Evolutionary conservation across 2,888 invertebrate species (phyloP).

Genomic region (Helleia helle): DNA sequence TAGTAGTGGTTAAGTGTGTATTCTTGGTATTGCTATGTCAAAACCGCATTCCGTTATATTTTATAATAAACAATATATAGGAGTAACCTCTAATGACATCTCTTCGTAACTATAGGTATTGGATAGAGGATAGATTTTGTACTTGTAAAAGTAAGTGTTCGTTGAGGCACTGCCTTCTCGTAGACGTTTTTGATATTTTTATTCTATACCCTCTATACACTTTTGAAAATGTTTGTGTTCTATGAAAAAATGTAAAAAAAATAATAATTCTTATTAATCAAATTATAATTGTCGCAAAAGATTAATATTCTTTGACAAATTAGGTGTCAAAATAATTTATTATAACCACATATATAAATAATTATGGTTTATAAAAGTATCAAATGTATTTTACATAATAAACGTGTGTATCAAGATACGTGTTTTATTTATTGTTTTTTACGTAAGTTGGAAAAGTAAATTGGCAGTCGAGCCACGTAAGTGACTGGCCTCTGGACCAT

Average conservation of each 20-base stretch:
- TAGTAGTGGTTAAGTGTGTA: no score
- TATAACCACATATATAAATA: no score
- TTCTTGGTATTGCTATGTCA: no score
- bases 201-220: conserved; percentile 1
- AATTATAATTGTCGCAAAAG: no score
- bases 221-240: background rate
- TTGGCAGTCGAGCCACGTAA: no score
- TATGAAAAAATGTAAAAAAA: no score
- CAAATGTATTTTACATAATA: conserved; percentile 1
- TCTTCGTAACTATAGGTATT: background rate
- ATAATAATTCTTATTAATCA: no score
- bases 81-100: background rate
- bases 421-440: no score
- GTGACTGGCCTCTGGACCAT: no score
- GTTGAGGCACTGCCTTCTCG: conserved; percentile 34
- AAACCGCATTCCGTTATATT: conserved; percentile 2
- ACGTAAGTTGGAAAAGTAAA: no score
- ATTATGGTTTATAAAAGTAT: background rate
- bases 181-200: conserved; percentile 19
- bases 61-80: background rate
- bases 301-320: no score
- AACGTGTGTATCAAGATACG: background rate
- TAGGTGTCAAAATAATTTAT: no score
- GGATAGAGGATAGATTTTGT: conserved; percentile 21
- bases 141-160: conserved; percentile 29